Evolutionary conservation across 1,140 invertebrate genomes (phyloP).

Genomic region (Drosophila eugracilis): DNA sequence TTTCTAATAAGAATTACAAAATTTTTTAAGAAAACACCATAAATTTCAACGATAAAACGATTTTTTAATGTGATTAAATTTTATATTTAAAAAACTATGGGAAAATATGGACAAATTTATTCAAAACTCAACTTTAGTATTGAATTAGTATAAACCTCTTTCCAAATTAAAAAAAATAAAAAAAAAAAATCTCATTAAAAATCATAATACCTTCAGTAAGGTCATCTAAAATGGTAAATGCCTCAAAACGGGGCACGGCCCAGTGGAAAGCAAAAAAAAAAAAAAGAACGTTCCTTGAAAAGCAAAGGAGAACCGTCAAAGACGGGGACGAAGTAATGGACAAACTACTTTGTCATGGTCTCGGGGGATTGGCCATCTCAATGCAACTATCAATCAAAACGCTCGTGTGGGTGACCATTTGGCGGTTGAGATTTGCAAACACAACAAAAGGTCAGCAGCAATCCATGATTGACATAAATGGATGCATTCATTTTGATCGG

Average conservation of each 20-base stretch:
- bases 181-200: too few species aligned
- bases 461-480: constrained; percentile 45
- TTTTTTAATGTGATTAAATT: too few species aligned
- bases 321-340: constrained; percentile 19
- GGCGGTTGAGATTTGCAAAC: not conserved
- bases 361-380: constrained; percentile 62
- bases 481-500: constrained; percentile 45
- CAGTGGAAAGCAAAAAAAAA: not conserved
- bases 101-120: too few species aligned
- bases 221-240: not conserved
- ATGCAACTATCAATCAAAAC: constrained; percentile 77
- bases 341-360: constrained; percentile 73
- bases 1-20: too few species aligned
- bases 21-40: too few species aligned
- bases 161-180: too few species aligned
- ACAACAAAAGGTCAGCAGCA: constrained; percentile 29
- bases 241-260: constrained; percentile 29
- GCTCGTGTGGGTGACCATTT: constrained; percentile 43
- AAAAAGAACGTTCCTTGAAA: not conserved
- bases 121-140: too few species aligned
- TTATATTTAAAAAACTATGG: too few species aligned
- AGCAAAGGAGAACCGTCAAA: not conserved
- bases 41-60: too few species aligned
- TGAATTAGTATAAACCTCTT: too few species aligned
- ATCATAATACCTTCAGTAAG: not conserved